Conservation (phyloP, 1,140 invertebrate species). For the Leptopilina boulardi region DNA sequence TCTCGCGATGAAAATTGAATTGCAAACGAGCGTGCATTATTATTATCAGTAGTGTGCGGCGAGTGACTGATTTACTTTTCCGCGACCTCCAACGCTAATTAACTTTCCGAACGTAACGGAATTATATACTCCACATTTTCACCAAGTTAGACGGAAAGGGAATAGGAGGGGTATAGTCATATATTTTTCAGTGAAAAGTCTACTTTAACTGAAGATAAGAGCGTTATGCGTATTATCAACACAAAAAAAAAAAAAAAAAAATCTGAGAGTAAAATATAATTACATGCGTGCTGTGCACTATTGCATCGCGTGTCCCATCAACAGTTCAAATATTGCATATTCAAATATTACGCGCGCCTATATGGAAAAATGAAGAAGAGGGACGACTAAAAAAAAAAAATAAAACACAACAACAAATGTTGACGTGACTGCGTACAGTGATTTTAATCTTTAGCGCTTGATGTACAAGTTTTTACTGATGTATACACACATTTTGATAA, state of each 20-base stretch:
- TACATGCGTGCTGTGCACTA: constrained; percentile 22
- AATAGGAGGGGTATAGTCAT: not conserved
- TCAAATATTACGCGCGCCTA: constrained; percentile 9
- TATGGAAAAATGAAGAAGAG: not conserved
- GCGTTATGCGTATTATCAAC: constrained; percentile 26
- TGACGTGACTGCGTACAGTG: not conserved
- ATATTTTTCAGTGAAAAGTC: constrained; percentile 10
- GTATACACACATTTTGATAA: not conserved
- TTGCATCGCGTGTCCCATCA: constrained; percentile 32
- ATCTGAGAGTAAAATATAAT: constrained; percentile 11
- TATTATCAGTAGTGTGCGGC: too few species aligned
- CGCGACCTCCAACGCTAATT: constrained; percentile 26
- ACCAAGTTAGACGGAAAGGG: not conserved
- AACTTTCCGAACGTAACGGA: not conserved
- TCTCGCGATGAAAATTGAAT: constrained; percentile 10
- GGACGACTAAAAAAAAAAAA: not conserved
- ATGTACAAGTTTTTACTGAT: constrained; percentile 11
- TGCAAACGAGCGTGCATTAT: constrained; percentile 5
- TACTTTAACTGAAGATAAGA: constrained; percentile 5
- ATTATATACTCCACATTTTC: constrained; percentile 4
- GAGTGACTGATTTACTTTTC: constrained; percentile 26
- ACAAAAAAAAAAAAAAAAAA: too few species aligned
- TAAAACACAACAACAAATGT: constrained; percentile 1
- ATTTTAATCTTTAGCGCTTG: constrained; percentile 22
- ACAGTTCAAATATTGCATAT: constrained; percentile 33